A percentile compares a stretch with the other conserved stretches of the same genome.
Evolutionary conservation across 2,113 vertebrate species (phyloP).

Genomic region (Malaclemys terrapin): DNA sequence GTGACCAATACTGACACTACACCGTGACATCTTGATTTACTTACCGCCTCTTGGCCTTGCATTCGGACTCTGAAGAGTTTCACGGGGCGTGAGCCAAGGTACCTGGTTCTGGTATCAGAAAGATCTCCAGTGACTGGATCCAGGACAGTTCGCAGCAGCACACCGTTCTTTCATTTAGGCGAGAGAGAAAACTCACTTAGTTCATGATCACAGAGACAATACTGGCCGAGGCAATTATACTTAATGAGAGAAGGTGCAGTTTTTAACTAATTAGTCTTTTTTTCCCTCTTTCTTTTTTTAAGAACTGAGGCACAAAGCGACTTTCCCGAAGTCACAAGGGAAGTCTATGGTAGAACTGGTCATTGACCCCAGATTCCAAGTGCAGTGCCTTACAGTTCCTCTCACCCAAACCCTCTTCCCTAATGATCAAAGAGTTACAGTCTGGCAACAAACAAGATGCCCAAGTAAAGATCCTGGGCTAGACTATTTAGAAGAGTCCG

Average conservation of each 20-base stretch:
- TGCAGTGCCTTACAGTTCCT: neutral
- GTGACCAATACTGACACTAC: neutral
- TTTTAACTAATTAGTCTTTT: neutral
- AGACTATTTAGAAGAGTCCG: neutral
- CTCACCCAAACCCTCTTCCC: neutral
- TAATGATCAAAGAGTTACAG: neutral
- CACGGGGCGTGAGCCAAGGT: slow-evolving; percentile 95
- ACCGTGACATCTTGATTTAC: slow-evolving; percentile 46
- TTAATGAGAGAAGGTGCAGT: neutral
- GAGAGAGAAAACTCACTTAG: neutral
- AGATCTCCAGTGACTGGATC: slow-evolving; percentile 97
- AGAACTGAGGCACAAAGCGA: neutral
- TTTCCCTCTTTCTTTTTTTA: neutral
- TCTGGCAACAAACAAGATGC: neutral
- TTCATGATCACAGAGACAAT: neutral
- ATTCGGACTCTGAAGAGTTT: slow-evolving; percentile 97
- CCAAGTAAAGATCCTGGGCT: neutral
- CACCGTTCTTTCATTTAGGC: slow-evolving; percentile 87
- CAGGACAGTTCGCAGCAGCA: slow-evolving; percentile 93
- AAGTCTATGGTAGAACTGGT: neutral
- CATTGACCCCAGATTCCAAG: neutral
- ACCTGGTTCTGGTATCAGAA: slow-evolving; percentile 96
- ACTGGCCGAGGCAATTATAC: neutral
- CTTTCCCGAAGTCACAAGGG: neutral
- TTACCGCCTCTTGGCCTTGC: slow-evolving; percentile 99